Evolutionary conservation across 2,888 invertebrate species (phyloP).

Genomic region (Drosophila nigricruria): DNA sequence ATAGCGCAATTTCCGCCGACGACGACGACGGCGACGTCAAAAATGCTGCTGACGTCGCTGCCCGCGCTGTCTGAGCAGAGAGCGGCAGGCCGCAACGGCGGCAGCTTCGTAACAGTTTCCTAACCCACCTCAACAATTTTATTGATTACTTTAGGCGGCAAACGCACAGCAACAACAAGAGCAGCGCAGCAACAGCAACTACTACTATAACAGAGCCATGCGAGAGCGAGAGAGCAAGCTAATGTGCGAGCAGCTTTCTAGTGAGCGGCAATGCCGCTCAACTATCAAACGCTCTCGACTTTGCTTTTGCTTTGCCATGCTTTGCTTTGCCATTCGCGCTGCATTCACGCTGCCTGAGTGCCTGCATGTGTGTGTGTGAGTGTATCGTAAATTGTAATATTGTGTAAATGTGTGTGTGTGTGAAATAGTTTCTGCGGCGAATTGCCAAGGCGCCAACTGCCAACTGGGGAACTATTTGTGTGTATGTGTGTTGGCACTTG

Average conservation of each 20-base stretch:
- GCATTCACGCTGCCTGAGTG: conserved; percentile 33
- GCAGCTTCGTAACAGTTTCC: conserved; percentile 84
- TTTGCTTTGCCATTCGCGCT: conserved; percentile 50
- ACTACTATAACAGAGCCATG: conserved; percentile 41
- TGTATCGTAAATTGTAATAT: conserved; percentile 55
- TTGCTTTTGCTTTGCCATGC: conserved; percentile 40
- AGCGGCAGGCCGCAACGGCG: conserved; percentile 37
- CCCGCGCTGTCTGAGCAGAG: conserved; percentile 44
- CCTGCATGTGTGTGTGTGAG: conserved; percentile 27
- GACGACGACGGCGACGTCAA: conserved; percentile 35
- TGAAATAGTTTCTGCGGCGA: conserved; percentile 71
- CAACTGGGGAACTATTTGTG: conserved; percentile 43
- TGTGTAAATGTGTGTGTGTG: conserved; percentile 23
- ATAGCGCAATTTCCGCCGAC: conserved; percentile 82
- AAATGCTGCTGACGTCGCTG: conserved; percentile 35
- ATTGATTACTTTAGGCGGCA: conserved; percentile 84
- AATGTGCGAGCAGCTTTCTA: conserved; percentile 53
- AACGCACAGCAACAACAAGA: conserved; percentile 57
- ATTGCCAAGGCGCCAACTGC: conserved; percentile 68
- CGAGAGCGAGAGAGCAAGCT: conserved; percentile 55
- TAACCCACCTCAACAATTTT: conserved; percentile 86
- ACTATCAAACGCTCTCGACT: conserved; percentile 56
- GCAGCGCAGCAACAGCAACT: conserved; percentile 25
- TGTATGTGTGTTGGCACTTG: conserved; percentile 39
- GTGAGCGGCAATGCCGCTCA: conserved; percentile 42